Evolutionary conservation across 2,113 vertebrate genomes (phyloP).

Genomic region (Calyptomena viridis): DNA sequence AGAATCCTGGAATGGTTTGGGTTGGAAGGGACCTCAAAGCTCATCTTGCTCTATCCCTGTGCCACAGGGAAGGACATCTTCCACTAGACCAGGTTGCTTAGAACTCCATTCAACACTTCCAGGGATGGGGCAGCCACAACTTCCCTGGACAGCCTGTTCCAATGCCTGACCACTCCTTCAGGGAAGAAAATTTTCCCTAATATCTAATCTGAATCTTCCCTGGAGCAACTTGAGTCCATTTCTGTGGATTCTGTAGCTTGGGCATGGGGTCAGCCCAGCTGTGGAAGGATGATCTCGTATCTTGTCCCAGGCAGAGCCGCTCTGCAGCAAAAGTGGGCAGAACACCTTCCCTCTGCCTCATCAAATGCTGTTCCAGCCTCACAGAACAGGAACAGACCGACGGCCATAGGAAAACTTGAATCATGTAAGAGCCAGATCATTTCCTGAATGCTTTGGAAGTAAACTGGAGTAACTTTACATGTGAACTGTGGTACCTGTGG

Average conservation of each 20-base stretch:
- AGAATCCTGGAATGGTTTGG: not conserved
- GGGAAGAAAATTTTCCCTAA: not conserved
- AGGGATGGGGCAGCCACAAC: not conserved
- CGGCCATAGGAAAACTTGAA: not conserved
- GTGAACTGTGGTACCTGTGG: not conserved
- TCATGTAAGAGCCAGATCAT: not conserved
- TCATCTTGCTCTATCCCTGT: not conserved
- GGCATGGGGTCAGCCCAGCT: accelerated
- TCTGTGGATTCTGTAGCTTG: not conserved
- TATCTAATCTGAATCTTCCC: not conserved
- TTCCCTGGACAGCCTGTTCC: not conserved
- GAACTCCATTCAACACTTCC: not conserved
- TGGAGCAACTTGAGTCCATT: not conserved
- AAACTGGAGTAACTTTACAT: not conserved
- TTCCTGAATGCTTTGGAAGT: not conserved
- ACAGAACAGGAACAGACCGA: not conserved
- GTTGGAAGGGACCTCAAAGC: too few species aligned
- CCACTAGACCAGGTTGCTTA: not conserved
- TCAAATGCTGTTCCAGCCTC: accelerated
- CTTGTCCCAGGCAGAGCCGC: not conserved
- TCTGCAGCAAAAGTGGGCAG: not conserved
- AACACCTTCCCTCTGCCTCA: not conserved
- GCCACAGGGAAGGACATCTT: not conserved
- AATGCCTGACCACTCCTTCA: not conserved
- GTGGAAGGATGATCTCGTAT: not conserved